Evolutionary conservation across 2,797 vertebrate species (phyloP).

Genomic region (Phrynocephalus forsythii): DNA sequence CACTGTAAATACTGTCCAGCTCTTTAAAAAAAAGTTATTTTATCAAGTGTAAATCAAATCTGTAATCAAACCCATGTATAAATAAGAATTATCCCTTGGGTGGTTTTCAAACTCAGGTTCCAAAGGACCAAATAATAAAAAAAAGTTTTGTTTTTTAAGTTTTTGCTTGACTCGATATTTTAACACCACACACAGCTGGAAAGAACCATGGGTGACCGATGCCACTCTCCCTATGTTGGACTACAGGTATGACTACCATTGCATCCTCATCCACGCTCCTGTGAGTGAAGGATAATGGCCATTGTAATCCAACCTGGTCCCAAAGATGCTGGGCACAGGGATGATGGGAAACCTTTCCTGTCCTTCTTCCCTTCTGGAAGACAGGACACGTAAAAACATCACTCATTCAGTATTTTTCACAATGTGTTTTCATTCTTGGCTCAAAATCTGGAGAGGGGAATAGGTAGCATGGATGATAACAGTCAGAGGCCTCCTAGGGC

Average conservation of each 20-base stretch:
- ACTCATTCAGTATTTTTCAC: too few species aligned
- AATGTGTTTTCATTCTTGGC: too few species aligned
- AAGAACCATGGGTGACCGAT: too few species aligned
- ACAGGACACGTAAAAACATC: too few species aligned
- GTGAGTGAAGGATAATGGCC: neutral
- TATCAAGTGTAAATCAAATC: slow-evolving; percentile 87
- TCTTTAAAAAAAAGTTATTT: slow-evolving; percentile 89
- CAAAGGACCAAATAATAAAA: slow-evolving; percentile 99
- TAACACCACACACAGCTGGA: neutral
- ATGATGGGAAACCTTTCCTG: neutral
- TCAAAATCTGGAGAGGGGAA: too few species aligned
- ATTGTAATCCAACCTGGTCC: neutral
- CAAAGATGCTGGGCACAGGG: neutral
- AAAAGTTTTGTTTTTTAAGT: slow-evolving; percentile 90
- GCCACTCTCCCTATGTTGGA: neutral
- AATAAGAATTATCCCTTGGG: slow-evolving; percentile 82
- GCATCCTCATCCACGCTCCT: neutral
- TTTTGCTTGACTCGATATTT: neutral
- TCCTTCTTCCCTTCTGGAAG: too few species aligned
- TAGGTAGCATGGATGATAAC: neutral
- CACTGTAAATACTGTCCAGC: slow-evolving; percentile 84
- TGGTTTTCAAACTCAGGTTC: slow-evolving; percentile 99
- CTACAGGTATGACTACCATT: neutral
- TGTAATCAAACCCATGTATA: slow-evolving; percentile 77
- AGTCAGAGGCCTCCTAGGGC: neutral